Evolutionary conservation across 2,888 invertebrate species (phyloP).

Genomic region (Miltochrista miniata): DNA sequence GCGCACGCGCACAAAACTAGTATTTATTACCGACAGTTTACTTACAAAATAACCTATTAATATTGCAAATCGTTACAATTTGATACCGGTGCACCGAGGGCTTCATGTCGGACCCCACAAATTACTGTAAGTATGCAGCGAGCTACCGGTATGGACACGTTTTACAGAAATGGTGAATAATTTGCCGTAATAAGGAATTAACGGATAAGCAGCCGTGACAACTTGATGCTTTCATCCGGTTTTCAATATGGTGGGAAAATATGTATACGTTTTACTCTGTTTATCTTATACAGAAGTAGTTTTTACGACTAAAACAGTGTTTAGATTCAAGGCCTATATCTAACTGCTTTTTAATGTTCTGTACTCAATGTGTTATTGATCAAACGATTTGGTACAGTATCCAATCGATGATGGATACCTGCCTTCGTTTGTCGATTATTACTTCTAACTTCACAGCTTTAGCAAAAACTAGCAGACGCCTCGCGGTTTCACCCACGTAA

Average conservation of each 20-base stretch:
- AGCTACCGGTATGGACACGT: constrained; percentile 8
- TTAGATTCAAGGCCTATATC: too few relatives aligned
- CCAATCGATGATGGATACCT: too few relatives aligned
- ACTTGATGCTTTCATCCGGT: neutral
- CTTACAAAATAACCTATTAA: constrained; percentile 73
- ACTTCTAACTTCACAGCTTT: too few relatives aligned
- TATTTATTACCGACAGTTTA: constrained; percentile 64
- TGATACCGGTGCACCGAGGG: constrained; percentile 43
- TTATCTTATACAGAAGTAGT: too few relatives aligned
- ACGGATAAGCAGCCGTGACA: neutral
- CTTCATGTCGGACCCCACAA: constrained; percentile 22
- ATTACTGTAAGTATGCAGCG: constrained; percentile 18
- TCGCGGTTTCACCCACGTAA: too few relatives aligned
- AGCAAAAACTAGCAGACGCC: too few relatives aligned
- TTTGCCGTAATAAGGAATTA: neutral
- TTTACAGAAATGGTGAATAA: neutral
- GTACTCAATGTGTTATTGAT: too few relatives aligned
- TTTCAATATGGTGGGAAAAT: neutral
- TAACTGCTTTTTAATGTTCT: too few relatives aligned
- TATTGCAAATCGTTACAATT: constrained; percentile 74
- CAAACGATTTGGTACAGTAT: too few relatives aligned
- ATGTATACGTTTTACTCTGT: neutral
- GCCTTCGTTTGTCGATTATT: too few relatives aligned
- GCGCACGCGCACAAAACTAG: constrained; percentile 42
- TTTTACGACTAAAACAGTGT: too few relatives aligned